Evolutionary conservation across 2,888 invertebrate genomes (phyloP), one percentile per base, ranked within the genome.

Genomic region (Leptopilina myrica): DNA sequence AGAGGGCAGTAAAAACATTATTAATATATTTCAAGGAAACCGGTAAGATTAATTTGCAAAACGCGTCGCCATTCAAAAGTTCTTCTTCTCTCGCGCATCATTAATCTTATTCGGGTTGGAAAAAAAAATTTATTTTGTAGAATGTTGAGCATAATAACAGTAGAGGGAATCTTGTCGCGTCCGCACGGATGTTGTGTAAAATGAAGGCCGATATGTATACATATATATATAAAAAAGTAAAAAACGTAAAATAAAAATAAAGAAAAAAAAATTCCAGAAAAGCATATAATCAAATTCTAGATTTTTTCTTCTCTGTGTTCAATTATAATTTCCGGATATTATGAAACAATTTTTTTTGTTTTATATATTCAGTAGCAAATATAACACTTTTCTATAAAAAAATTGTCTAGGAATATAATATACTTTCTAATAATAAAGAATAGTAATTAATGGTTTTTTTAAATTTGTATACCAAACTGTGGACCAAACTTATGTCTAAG

Each of bases 21-120:
- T 87, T 87, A 88, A 88, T 87, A 86, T 86, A 87, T 85, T 86
- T 88, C 87, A 87, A 87, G 87, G 88, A 88, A 88, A 88, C 86
- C 84, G 85, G 87, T 86, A 87, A 88, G 88, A 88, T 88, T 88
- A 88, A 88, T 88, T 87, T 88, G 87, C 88, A 86, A 88, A 88
- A 87, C 87, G 87, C 86, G 85, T 87, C 86, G 84, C 87, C 85
- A 87, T 88, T 85, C 86, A 85, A 85, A 43, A 49, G 87, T 88
- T 88, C 87, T 88, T 87, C 87, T 88, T 85, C 82, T 83, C 80
- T 73, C 84, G 80, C 73, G 82, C 64, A 79, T 87, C 89, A 89
- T 89, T 88, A 89, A 89, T 89, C 89, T 88, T 88, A 88, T 88
- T 86, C 85, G 80, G 76, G 83, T 76, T 80, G 77, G 86, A 87